Conservation (phyloP, 2,113 vertebrate genomes). For the Planiliza haematocheilus region DNA sequence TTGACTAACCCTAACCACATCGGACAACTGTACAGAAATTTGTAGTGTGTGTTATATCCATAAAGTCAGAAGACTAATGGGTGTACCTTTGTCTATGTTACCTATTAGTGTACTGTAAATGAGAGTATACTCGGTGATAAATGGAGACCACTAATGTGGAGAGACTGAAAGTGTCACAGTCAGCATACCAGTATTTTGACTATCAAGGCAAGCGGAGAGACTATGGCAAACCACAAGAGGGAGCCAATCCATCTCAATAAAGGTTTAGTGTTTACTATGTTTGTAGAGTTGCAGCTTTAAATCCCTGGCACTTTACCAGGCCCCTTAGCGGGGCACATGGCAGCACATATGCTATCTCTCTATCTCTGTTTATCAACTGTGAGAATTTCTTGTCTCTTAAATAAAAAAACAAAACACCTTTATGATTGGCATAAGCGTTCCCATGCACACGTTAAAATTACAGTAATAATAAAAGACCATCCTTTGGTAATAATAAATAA, state of each 20-base stretch:
- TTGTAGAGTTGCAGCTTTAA: constrained; percentile 39
- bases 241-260: constrained; percentile 45
- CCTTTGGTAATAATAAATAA: constrained; percentile 85
- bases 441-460: constrained; percentile 59
- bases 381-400: constrained; percentile 43
- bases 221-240: constrained; percentile 69
- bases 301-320: constrained; percentile 67
- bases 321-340: constrained; percentile 62
- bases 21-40: constrained; percentile 46
- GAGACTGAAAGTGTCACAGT: constrained; percentile 38
- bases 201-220: constrained; percentile 58
- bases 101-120: constrained; percentile 38
- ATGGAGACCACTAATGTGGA: constrained; percentile 24
- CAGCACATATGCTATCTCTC: constrained; percentile 62
- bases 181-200: constrained; percentile 56
- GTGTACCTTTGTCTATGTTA: constrained; percentile 42
- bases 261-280: constrained; percentile 56
- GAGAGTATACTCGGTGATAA: constrained; percentile 30
- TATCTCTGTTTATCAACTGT: constrained; percentile 47
- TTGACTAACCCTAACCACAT: no score
- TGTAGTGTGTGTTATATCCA: constrained; percentile 47
- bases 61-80: constrained; percentile 25
- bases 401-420: constrained; percentile 6
- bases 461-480: constrained; percentile 55
- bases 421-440: constrained; percentile 64